phyloP scores from a whole-genome alignment of 2,888 invertebrate species.

The Phoronis australis region DNA sequence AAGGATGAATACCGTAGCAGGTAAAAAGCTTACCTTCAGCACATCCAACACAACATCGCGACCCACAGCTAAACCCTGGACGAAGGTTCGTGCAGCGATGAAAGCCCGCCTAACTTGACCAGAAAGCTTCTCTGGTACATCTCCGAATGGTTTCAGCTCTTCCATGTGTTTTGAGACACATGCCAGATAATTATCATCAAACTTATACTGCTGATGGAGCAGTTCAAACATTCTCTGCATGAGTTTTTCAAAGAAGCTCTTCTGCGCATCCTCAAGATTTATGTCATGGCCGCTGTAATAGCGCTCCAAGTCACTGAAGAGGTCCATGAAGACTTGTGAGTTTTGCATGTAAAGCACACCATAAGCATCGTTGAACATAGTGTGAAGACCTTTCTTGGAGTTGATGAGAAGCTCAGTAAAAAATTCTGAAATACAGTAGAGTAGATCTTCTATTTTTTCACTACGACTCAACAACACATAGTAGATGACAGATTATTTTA shows the following conservation, averaged over 20 bases:
- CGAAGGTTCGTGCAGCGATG: conserved; percentile 89
- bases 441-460: too few relatives aligned
- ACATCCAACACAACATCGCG: conserved; percentile 65
- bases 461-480: too few relatives aligned
- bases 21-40: conserved; percentile 44
- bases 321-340: conserved; percentile 83
- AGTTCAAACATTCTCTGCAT: conserved; percentile 89
- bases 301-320: conserved; percentile 81
- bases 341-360: conserved; percentile 92
- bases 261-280: conserved; percentile 80
- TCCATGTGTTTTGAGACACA: conserved; percentile 91
- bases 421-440: conserved; percentile 79
- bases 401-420: conserved; percentile 78
- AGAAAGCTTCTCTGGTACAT: conserved; percentile 85
- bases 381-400: conserved; percentile 82
- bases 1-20: too few relatives aligned
- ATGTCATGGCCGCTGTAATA: conserved; percentile 71
- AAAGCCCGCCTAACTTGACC: conserved; percentile 86
- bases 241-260: conserved; percentile 84
- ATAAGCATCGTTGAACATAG: conserved; percentile 93
- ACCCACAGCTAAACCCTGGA: conserved; percentile 78
- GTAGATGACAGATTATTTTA: too few relatives aligned
- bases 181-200: conserved; percentile 72
- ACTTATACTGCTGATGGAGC: conserved; percentile 84
- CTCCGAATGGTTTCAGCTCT: conserved; percentile 88